phyloP scores from a whole-genome alignment of 2,113 vertebrate species.

The Pachyramphus minor region DNA sequence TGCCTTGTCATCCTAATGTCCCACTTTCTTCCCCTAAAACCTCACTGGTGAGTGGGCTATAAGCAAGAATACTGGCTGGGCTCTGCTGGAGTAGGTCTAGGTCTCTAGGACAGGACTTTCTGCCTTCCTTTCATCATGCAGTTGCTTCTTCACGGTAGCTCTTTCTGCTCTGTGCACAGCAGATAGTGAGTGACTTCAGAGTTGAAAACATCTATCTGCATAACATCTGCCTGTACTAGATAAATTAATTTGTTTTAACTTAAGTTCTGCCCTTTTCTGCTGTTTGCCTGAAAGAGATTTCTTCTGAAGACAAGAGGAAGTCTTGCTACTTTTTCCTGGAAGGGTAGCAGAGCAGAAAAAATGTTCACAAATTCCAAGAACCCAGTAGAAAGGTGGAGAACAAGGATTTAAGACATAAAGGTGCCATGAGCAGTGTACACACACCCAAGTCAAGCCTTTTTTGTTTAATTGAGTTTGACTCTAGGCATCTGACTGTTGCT shows the following conservation, averaged over 20 bases:
- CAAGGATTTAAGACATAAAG: not conserved
- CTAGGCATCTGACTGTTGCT: not conserved
- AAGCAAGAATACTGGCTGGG: not conserved
- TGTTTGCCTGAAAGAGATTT: not conserved
- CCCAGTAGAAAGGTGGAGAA: not conserved
- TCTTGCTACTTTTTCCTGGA: not conserved
- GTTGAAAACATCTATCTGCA: not conserved
- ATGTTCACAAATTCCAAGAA: not conserved
- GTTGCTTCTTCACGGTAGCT: not conserved
- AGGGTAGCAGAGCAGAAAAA: not conserved
- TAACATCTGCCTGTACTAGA: not conserved
- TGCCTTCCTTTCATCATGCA: not conserved
- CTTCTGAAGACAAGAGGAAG: not conserved
- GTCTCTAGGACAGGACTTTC: not conserved
- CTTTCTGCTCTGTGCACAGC: not conserved
- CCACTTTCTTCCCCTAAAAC: not conserved
- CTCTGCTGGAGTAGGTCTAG: not conserved
- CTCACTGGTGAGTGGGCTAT: not conserved
- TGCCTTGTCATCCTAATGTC: conserved; percentile 41
- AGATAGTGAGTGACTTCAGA: not conserved
- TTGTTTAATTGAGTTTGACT: not conserved
- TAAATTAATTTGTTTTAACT: not conserved
- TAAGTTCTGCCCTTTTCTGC: not conserved
- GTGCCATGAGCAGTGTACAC: not conserved
- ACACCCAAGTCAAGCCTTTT: not conserved